Base-by-base conservation (phyloP, 1,140 invertebrate species). In the Solen grandis region DNA sequence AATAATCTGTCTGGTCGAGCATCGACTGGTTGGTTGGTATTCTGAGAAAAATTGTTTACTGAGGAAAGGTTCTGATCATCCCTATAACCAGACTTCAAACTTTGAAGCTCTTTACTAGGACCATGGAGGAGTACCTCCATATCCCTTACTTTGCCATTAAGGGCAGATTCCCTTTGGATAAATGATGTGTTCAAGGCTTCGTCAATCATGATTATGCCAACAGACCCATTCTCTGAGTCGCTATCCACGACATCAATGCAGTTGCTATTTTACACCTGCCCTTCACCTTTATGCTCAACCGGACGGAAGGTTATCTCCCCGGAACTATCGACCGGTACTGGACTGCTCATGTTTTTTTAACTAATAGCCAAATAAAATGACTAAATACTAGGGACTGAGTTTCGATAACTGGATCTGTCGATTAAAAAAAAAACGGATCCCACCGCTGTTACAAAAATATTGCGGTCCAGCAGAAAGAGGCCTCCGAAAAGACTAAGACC, bases 381-480 rank as follows among this genome's bases (percentile, higher is more conserved):
- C n/a, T 57, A 19, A 22, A 19, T 55, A 27, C 27, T 13, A 13
- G 13, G 3, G 13, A n/a, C n/a, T 33, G n/a, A 41, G 27, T n/a
- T 66, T 29, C 36, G 14, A 66, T 66, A 35, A 4, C 62, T 41
- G 62, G 62, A 66, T 22, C 38, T 41, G 62, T 16, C 29, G 29
- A 5, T 41, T n/a, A n/a, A n/a, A n/a, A 41, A 46, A 62, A 33
- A 22, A 25, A 46, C 62, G 50, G 38, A 66, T 66, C 62, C 62
- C 62, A 66, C 62, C 62, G 38, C 62, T 66, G 62, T 41, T 41
- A 66, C 62, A 22, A 66, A 41, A 38, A 66, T 29, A 41, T 22
- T 66, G 62, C n/a, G n/a, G n/a, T n/a, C n/a, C n/a, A n/a, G n/a
- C n/a, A n/a, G n/a, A n/a, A n/a, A n/a, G n/a, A n/a, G n/a, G n/a